phyloP scores from a whole-genome alignment of 2,888 invertebrate genomes.

The Drosophila cracens region DNA sequence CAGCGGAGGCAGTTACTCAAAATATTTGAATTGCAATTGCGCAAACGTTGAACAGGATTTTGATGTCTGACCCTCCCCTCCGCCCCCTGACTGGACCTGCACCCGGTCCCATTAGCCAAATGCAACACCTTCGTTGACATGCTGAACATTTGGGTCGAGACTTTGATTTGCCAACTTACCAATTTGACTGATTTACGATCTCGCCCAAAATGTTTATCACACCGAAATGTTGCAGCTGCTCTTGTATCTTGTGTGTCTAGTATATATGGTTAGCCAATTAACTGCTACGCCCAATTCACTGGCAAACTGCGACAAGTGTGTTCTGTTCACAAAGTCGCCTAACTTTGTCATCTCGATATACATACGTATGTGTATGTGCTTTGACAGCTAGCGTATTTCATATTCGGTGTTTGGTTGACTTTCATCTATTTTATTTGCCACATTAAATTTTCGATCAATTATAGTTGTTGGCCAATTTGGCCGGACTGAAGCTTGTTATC shows the following conservation, averaged over 20 bases:
- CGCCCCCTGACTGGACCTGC: conserved; percentile 22
- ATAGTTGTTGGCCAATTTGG: conserved; percentile 49
- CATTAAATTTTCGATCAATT: conserved; percentile 62
- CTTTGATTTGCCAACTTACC: conserved; percentile 65
- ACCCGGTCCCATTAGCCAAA: conserved; percentile 61
- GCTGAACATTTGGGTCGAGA: conserved; percentile 43
- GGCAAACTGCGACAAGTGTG: conserved; percentile 53
- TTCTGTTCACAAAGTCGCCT: conserved; percentile 2
- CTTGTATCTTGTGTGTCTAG: conserved; percentile 3
- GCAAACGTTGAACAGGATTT: conserved; percentile 56
- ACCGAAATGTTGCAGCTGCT: conserved; percentile 22
- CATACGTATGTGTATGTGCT: neutral
- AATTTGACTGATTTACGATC: conserved; percentile 68
- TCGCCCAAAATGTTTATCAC: conserved; percentile 29
- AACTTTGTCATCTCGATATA: neutral
- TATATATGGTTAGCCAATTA: conserved; percentile 57
- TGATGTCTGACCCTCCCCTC: neutral
- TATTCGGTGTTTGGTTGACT: neutral
- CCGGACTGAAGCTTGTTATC: conserved; percentile 11
- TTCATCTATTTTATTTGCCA: conserved; percentile 12
- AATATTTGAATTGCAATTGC: conserved; percentile 51
- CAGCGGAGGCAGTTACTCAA: conserved; percentile 13
- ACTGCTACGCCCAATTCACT: conserved; percentile 62
- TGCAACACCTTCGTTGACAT: conserved; percentile 69
- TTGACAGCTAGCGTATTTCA: conserved; percentile 10